Evolutionary conservation across 2,113 vertebrate species (phyloP), one percentile per base, ranked within the genome.

Genomic region (Pseudolaguvia tuberculata): DNA sequence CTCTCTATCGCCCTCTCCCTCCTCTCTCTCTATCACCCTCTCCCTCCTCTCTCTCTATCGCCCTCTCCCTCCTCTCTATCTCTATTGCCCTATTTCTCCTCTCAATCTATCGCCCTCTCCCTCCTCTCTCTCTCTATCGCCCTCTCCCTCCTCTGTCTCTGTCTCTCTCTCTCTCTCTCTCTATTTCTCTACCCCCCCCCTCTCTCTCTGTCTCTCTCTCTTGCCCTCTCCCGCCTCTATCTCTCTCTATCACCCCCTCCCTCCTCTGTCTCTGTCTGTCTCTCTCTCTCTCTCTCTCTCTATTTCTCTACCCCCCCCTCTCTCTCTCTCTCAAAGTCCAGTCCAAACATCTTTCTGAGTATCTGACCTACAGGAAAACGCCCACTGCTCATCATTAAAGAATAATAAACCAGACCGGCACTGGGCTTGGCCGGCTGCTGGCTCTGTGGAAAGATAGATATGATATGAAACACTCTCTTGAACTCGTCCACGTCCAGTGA

Each of bases 401-500:
- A 53, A 70, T 61, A 52, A 76, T 70, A 75, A 78, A 75, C 68
- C 70, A 61, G 76, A 56, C n/a, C n/a, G 35, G 52, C 52, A 65
- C 14, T 9, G 2, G 1, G 59, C 51, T 78, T 53, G 67, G 66
- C 76, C 1, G 20, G 47, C 70, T 20, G 68, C 63, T 50, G 55
- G 56, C 57, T 72, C 65, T 47, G 55, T 47, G 56, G 70, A 80
- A 47, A 70, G 70, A 77, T 80, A 53, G 56, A 63, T 77, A 47
- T 63, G 70, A 77, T 80, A 53, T 80, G 67, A 62, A 76, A 82
- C 68, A 67, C 52, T 70, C 59, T 72, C 70, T 55, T 76, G 80
- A 81, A 72, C 80, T 75, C 80, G 68, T 53, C 63, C 51, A 68
- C 47, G 69, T 70, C 55, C 78, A 75, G 81, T 77, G 78, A 82